Evolutionary conservation across 2,797 vertebrate genomes (phyloP), one percentile per base, ranked within the genome.

Genomic region (Scolopax bukidnonensis): DNA sequence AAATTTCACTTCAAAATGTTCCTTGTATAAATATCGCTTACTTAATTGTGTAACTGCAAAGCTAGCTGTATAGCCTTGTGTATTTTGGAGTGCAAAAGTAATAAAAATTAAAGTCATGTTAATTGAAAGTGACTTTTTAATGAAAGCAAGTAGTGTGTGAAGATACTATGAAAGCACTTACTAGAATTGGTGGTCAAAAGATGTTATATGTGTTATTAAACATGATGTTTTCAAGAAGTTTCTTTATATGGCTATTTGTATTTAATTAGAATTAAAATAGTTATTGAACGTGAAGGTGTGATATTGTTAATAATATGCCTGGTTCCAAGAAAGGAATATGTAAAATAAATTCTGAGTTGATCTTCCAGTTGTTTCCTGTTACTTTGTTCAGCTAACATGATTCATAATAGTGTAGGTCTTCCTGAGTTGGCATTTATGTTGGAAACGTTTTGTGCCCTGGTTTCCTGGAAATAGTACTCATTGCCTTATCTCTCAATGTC

Each of bases 401-500:
- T 97, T 97, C 92, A 77, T 95, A 93, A 82, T 28, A 79, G 57
- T 56, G 71, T 59, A 84, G 91, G 53, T 71, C 87, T 97, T 97
- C 89, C 87, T 97, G 95, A 92, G 61, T 89, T 97, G 94, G 89
- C 95, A 93, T 87, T 94, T 90, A 4, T 43, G 69, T 57, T 96
- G 85, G 92, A 97, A 97, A 93, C 25, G 9, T 84, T 95, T 38
- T 67, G 48, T 96, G 83, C 95, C 85, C 84, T 64, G 86, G 69
- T 95, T 98, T 98, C 89, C 88, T 96, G 85, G 93, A 93, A 97
- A 91, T 95, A 48, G 36, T 87, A 64, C 92, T 97, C 93, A 97
- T 73, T 97, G 94, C 97, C 84, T 98, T 97, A 86, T 97, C 96
- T 98, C 28, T 97, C 82, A 47, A 53, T 93, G 79, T 98, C 84